Evolutionary conservation across 2,113 vertebrate genomes (phyloP).

Genomic region (Lutjanus erythropterus): DNA sequence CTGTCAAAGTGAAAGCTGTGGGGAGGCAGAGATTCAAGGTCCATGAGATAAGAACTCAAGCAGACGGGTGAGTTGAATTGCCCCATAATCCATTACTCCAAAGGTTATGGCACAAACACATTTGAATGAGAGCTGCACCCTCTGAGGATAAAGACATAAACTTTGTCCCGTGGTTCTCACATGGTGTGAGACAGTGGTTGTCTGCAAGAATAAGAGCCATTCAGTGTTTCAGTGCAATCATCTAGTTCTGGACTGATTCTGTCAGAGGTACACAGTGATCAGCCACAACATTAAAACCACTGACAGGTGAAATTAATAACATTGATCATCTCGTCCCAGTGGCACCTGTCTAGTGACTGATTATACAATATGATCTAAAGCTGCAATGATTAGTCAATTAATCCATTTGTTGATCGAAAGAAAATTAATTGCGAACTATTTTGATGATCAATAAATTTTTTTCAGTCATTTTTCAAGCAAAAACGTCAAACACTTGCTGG

Average conservation of each 20-base stretch:
- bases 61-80: conserved; percentile 92
- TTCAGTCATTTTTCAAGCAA: too few species aligned
- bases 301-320: too few species aligned
- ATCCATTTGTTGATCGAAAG: too few species aligned
- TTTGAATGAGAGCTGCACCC: not conserved
- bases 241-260: not conserved
- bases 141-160: not conserved
- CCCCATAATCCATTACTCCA: conserved; percentile 17
- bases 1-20: conserved; percentile 97
- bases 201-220: not conserved
- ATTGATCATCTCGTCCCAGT: too few species aligned
- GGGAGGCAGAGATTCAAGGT: conserved; percentile 97
- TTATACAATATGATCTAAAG: too few species aligned
- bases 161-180: not conserved
- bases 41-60: conserved; percentile 95
- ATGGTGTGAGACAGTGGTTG: not conserved
- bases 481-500: too few species aligned
- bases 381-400: too few species aligned
- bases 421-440: too few species aligned
- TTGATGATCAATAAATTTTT: too few species aligned
- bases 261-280: not conserved
- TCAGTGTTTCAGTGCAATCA: not conserved
- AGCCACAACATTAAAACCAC: too few species aligned
- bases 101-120: not conserved
- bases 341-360: not conserved